Evolutionary conservation across 2,888 invertebrate species (phyloP).

Genomic region (Ametastegia equiseti): DNA sequence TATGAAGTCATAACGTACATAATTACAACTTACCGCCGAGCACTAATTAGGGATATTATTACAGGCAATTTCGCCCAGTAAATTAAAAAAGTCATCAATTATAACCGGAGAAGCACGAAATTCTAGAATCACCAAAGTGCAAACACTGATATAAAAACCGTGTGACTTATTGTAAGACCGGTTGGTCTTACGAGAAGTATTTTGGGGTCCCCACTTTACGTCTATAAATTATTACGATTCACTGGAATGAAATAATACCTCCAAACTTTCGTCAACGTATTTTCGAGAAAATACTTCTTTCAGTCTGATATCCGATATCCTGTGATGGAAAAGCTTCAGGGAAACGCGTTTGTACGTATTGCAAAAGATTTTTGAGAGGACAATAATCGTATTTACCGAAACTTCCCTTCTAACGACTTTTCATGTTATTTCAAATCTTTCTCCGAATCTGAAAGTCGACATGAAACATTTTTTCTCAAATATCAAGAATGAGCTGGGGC

Average conservation of each 20-base stretch:
- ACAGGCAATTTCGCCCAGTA: no score
- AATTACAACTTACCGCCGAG: no score
- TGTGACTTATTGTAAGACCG: no score
- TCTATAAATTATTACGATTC: not conserved
- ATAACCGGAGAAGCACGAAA: no score
- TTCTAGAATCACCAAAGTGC: no score
- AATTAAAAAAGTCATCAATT: no score
- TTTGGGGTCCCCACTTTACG: no score
- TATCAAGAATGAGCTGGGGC: not conserved
- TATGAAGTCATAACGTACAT: no score
- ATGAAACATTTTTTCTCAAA: not conserved
- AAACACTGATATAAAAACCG: no score
- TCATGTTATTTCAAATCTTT: not conserved
- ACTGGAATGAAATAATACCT: not conserved
- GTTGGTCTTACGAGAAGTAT: no score
- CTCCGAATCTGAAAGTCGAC: not conserved
- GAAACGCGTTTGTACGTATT: not conserved
- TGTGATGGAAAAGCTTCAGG: not conserved
- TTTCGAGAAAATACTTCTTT: not conserved
- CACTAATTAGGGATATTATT: no score
- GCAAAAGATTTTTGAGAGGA: not conserved
- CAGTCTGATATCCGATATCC: not conserved
- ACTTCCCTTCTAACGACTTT: not conserved
- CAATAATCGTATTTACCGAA: not conserved
- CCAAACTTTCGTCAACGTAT: not conserved